These are phyloP conservation scores for Chrysolina oricalcia DNA, from an alignment of 2,888 invertebrate genomes.

Conservation along the genomic window DNA sequence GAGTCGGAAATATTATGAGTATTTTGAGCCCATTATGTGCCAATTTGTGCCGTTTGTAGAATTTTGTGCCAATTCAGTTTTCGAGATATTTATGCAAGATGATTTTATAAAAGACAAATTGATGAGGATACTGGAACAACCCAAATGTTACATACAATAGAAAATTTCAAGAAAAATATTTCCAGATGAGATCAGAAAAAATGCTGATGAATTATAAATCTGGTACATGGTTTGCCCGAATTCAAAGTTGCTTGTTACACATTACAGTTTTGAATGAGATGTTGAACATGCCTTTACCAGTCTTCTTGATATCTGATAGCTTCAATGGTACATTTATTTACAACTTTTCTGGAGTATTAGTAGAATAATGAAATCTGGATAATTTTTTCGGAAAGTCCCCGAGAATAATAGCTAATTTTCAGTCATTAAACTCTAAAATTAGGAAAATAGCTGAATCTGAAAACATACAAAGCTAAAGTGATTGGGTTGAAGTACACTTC, in stretches of 20 bases:
- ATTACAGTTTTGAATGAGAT: constrained; percentile 79
- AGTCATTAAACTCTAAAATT: not conserved
- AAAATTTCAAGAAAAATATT: constrained; percentile 76
- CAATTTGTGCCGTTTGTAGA: too few species aligned
- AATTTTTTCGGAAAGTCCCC: constrained; percentile 53
- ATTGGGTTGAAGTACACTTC: too few species aligned
- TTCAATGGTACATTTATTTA: constrained; percentile 86
- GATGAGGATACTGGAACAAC: too few species aligned
- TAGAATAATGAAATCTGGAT: constrained; percentile 62
- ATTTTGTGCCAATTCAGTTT: too few species aligned
- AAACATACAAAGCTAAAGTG: too few species aligned
- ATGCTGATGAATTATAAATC: constrained; percentile 74
- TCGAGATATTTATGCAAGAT: too few species aligned
- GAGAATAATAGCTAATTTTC: not conserved
- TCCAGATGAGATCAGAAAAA: constrained; percentile 75
- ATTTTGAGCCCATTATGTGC: too few species aligned
- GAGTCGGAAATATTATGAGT: too few species aligned
- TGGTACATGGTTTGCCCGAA: constrained; percentile 79
- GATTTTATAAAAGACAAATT: too few species aligned
- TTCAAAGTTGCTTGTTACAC: constrained; percentile 78
- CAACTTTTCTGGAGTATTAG: constrained; percentile 80
- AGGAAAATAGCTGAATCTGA: too few species aligned
- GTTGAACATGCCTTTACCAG: constrained; percentile 76
- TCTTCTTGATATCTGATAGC: constrained; percentile 75
- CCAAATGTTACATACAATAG: constrained; percentile 72